Evolutionary conservation across 2,113 vertebrate species (phyloP).

Genomic region (Microtus oregoni): DNA sequence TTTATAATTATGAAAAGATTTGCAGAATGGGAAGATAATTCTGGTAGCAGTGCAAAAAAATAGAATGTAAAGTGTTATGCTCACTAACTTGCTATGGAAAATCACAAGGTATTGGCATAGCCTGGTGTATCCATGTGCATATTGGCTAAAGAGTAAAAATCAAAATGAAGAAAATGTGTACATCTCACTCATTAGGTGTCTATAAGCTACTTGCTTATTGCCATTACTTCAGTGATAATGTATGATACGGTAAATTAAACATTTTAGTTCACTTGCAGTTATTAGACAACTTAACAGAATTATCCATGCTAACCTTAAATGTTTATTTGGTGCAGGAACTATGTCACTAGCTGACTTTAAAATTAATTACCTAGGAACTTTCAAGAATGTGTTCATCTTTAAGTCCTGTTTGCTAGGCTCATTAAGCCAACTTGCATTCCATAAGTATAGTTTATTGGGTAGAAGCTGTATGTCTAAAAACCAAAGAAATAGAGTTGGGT

Average conservation of each 20-base stretch:
- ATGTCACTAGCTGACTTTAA: background rate
- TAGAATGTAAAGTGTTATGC: background rate
- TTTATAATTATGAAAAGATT: background rate
- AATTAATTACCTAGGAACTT: conserved; percentile 35
- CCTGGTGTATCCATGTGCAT: accelerated
- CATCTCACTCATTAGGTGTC: background rate
- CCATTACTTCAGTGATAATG: background rate
- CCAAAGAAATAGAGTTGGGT: background rate
- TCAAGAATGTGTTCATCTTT: background rate
- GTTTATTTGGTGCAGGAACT: background rate
- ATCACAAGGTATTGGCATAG: background rate
- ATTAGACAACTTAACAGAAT: background rate
- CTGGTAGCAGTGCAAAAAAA: background rate
- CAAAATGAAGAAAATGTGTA: background rate
- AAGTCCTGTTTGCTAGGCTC: background rate
- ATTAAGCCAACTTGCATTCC: conserved; percentile 5
- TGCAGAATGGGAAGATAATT: background rate
- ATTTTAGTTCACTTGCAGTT: conserved; percentile 19
- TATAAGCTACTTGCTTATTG: background rate
- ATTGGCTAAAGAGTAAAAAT: background rate
- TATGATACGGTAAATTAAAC: background rate
- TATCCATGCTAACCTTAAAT: background rate
- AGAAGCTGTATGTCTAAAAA: background rate
- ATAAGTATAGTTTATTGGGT: background rate
- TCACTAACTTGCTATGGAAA: background rate